phyloP scores from a whole-genome alignment of 2,797 vertebrate genomes.

The Pempheris klunzingeri region DNA sequence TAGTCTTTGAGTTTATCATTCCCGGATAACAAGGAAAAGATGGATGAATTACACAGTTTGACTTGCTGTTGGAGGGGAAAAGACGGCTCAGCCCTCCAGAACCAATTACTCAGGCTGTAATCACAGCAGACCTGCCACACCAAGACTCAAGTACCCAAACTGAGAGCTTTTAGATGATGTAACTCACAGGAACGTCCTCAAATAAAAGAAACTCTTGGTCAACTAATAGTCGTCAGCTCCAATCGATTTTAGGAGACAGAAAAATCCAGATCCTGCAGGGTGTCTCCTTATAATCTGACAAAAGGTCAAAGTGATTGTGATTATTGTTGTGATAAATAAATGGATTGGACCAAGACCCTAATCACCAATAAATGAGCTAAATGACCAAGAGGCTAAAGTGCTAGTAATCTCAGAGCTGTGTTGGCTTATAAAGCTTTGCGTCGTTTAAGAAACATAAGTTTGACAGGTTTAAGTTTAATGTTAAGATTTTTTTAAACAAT shows the following conservation, averaged over 20 bases:
- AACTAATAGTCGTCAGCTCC: neutral
- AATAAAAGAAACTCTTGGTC: constrained; percentile 10
- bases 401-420: neutral
- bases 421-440: too few relatives aligned
- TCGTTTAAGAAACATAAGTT: too few relatives aligned
- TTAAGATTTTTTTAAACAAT: too few relatives aligned
- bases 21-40: constrained; percentile 59
- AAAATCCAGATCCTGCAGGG: neutral
- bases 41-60: constrained; percentile 57
- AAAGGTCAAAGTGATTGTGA: too few relatives aligned
- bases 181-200: constrained; percentile 25
- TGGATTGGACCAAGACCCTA: neutral
- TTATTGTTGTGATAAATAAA: too few relatives aligned
- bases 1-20: constrained; percentile 52
- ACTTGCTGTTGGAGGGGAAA: constrained; percentile 29
- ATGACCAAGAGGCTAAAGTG: neutral
- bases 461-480: too few relatives aligned
- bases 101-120: constrained; percentile 48
- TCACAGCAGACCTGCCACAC: constrained; percentile 38
- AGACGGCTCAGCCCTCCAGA: constrained; percentile 38
- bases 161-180: constrained; percentile 51
- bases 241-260: constrained; percentile 5
- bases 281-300: too few relatives aligned
- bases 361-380: neutral
- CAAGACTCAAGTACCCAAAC: constrained; percentile 17